Percentiles rank a stretch among this genome's conserved stretches.
phyloP scores from a whole-genome alignment of 2,113 vertebrate genomes.

The Mus musculus region DNA sequence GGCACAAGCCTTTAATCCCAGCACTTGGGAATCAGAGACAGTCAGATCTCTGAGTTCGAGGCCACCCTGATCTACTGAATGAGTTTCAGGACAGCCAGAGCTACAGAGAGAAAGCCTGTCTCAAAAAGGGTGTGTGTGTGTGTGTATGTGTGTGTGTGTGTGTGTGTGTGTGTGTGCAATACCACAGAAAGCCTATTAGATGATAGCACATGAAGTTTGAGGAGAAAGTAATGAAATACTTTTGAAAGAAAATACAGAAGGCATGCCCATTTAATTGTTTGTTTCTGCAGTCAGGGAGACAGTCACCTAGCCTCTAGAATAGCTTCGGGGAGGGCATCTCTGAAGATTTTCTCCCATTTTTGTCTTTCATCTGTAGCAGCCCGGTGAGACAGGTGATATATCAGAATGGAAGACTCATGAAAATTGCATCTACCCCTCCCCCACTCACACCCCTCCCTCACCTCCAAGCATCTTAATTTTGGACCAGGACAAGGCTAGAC shows the following conservation, averaged over 20 bases:
- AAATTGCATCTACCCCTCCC: neutral
- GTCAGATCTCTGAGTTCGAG: neutral
- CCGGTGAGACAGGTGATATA: slow-evolving; percentile 11
- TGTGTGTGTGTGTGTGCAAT: too few relatives aligned
- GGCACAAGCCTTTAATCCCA: neutral
- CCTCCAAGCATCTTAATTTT: neutral
- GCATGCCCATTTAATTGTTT: neutral
- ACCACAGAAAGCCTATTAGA: neutral
- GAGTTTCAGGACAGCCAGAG: too few relatives aligned
- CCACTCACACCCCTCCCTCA: too few relatives aligned
- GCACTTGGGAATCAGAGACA: neutral
- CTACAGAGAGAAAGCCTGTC: too few relatives aligned
- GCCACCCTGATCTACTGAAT: neutral
- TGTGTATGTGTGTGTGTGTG: too few relatives aligned
- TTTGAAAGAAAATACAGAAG: neutral
- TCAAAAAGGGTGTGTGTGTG: too few relatives aligned
- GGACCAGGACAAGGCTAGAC: neutral
- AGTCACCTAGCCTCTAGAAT: neutral
- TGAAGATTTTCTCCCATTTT: neutral
- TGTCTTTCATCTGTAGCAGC: neutral
- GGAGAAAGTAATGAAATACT: neutral
- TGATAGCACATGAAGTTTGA: neutral
- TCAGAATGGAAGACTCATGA: neutral
- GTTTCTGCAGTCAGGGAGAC: neutral
- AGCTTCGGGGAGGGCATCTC: neutral